phyloP scores from a whole-genome alignment of 2,113 vertebrate species.

The Perca flavescens region DNA sequence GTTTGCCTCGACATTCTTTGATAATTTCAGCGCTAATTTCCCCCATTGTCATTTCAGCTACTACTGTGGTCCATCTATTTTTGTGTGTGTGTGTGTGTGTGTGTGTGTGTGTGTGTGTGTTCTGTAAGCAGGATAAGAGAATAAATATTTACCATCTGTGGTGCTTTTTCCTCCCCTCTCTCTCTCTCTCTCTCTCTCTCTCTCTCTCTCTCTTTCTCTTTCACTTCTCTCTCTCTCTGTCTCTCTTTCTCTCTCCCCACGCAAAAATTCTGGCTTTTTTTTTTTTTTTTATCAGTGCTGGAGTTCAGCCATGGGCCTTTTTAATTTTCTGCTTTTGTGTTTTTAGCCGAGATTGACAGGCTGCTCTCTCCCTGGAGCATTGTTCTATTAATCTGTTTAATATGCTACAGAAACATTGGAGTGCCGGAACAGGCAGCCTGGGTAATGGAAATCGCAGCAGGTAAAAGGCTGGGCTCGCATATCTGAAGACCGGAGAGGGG shows the following conservation, averaged over 20 bases:
- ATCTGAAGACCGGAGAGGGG: slow-evolving; percentile 78
- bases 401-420: slow-evolving; percentile 87
- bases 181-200: slow-evolving; percentile 42
- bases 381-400: slow-evolving; percentile 92
- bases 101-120: slow-evolving; percentile 59
- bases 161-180: slow-evolving; percentile 28
- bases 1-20: slow-evolving; percentile 64
- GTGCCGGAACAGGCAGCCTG: slow-evolving; percentile 82
- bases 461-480: slow-evolving; percentile 77
- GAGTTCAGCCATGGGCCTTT: slow-evolving; percentile 89
- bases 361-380: slow-evolving; percentile 87
- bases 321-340: slow-evolving; percentile 91
- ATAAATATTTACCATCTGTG: slow-evolving; percentile 87
- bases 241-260: slow-evolving; percentile 37
- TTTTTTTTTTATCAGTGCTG: slow-evolving; percentile 84
- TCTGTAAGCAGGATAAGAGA: slow-evolving; percentile 79
- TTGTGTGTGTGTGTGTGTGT: slow-evolving; percentile 38
- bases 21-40: slow-evolving; percentile 72
- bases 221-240: slow-evolving; percentile 4
- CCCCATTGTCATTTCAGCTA: slow-evolving; percentile 62
- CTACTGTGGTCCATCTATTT: slow-evolving; percentile 45
- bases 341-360: slow-evolving; percentile 84
- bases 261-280: slow-evolving; percentile 75
- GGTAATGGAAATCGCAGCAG: slow-evolving; percentile 86
- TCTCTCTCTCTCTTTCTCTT: too few relatives aligned